These are phyloP conservation scores for Sinella curviseta DNA, from an alignment of 1,140 invertebrate genomes.

Conservation along the genomic window DNA sequence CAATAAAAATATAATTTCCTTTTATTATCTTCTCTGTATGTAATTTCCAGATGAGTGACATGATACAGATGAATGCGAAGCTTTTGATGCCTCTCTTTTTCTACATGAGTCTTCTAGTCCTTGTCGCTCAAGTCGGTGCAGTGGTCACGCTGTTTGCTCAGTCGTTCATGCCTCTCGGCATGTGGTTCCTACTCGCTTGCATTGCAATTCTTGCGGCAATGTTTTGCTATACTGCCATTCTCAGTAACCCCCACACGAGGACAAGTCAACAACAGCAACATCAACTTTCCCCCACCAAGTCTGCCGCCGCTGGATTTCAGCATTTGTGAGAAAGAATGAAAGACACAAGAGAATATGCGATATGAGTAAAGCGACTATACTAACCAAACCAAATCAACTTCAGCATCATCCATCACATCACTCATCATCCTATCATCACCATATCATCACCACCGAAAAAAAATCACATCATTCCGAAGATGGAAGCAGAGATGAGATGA, in stretches of 20 bases:
- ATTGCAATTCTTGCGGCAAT: constrained; percentile 31
- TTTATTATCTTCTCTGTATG: not conserved
- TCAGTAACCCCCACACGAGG: not conserved
- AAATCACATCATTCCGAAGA: no score
- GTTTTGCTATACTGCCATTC: constrained; percentile 33
- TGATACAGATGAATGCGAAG: constrained; percentile 35
- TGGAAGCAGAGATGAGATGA: no score
- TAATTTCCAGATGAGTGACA: constrained; percentile 31
- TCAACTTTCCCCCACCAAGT: not conserved
- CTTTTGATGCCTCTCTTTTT: constrained; percentile 39
- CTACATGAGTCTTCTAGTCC: constrained; percentile 43
- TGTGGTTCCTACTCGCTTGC: constrained; percentile 41
- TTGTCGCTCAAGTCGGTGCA: constrained; percentile 35
- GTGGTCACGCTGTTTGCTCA: constrained; percentile 31
- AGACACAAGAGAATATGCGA: not conserved
- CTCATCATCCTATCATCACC: no score
- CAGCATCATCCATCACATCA: no score
- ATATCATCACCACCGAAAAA: no score
- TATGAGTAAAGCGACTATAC: not conserved
- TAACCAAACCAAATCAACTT: no score
- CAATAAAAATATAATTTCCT: no score
- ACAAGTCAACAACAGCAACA: constrained; percentile 20
- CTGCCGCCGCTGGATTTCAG: not conserved
- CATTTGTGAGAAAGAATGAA: not conserved
- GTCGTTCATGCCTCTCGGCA: constrained; percentile 30